phyloP scores from a whole-genome alignment of 2,797 vertebrate species.

The Manis javanica region DNA sequence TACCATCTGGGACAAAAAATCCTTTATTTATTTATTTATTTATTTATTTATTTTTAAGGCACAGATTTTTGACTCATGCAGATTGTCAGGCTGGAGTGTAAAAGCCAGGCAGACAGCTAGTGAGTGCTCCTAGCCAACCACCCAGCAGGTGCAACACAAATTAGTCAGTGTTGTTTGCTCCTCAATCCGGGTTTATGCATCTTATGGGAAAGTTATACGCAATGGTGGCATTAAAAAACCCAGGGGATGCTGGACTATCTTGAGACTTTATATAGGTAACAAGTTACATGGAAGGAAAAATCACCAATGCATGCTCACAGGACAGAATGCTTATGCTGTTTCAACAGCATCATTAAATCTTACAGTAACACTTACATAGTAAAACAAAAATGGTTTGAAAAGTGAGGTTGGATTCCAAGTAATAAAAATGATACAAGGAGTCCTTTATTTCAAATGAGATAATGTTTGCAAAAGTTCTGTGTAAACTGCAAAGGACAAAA shows the following conservation, averaged over 20 bases:
- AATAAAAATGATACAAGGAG: background rate
- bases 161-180: too few relatives aligned
- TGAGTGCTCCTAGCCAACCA: background rate
- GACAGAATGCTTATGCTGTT: background rate
- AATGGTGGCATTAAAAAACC: background rate
- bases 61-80: background rate
- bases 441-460: background rate
- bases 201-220: background rate
- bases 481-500: background rate
- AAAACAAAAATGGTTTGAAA: background rate
- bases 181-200: background rate
- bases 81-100: background rate
- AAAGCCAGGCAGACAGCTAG: background rate
- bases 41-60: background rate
- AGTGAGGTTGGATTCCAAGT: background rate
- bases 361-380: background rate
- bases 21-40: background rate
- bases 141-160: too few relatives aligned
- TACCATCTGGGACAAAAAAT: background rate
- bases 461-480: background rate
- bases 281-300: background rate
- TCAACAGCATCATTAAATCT: constrained; percentile 6
- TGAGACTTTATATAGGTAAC: background rate
- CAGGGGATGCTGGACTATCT: background rate
- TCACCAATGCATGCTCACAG: background rate